These are phyloP conservation scores for Lagopus leucura DNA, from an alignment of 2,113 vertebrate species.

Conservation along the genomic window DNA sequence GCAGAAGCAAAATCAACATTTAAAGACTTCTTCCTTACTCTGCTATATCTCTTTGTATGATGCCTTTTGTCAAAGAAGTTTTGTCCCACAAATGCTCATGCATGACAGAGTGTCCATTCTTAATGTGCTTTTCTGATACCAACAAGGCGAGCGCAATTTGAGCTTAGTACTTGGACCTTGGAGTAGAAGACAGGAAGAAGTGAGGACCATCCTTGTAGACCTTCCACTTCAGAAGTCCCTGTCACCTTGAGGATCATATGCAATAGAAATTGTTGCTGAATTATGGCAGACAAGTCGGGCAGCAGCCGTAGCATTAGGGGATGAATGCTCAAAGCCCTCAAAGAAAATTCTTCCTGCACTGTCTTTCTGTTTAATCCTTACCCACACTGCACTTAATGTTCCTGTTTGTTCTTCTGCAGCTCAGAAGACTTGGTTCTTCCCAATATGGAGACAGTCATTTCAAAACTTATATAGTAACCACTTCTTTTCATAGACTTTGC, in stretches of 20 bases:
- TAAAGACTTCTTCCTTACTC: background rate
- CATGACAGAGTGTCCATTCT: fast-evolving
- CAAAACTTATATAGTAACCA: background rate
- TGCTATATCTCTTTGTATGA: background rate
- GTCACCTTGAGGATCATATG: background rate
- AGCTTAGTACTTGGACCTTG: background rate
- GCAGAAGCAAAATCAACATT: background rate
- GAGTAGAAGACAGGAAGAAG: background rate
- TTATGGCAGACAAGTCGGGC: background rate
- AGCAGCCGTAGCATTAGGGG: background rate
- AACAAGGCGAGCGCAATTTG: background rate
- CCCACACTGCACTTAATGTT: background rate
- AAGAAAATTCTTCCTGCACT: background rate
- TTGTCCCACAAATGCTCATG: background rate
- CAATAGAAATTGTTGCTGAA: background rate
- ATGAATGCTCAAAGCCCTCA: background rate
- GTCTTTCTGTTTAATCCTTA: background rate
- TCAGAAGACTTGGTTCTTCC: background rate
- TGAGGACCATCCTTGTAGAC: background rate
- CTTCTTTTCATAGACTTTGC: background rate
- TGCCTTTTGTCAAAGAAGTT: background rate
- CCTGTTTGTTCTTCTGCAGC: background rate
- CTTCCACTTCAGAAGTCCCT: background rate
- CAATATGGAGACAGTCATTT: background rate
- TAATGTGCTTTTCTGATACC: background rate